Evolutionary conservation across 2,888 invertebrate species (phyloP), one percentile per base, ranked within the genome.

Genomic region (Apeira syringaria): DNA sequence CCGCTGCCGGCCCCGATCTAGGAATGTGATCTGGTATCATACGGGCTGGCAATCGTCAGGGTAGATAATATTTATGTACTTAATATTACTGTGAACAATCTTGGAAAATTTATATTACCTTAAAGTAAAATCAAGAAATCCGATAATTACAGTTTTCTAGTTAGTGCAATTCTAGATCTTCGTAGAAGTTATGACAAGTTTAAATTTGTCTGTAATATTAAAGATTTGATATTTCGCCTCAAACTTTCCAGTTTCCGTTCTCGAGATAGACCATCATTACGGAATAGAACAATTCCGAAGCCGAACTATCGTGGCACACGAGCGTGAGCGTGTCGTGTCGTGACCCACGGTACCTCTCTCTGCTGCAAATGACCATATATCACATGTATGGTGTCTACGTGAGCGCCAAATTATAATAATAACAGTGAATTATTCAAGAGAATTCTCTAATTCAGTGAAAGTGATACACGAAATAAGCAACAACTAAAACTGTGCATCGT

Each of bases 401-500:
- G 37, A 49, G 40, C 26, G 44, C 46, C 31, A 41, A 43, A 55
- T 55, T 55, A 55, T 43, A 32, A 43, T 50, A 55, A 55, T 55
- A 43, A 34, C 39, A 35, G 29, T 38, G 27, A 39, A 52, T 50
- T 50, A 53, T 48, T 40, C 25, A 36, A 53, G 40, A 36, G 17
- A 35, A 40, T 47, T 45, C 40, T 48, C 48, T 41, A 50, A 53
- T 44, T 11, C 32, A 50, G 56, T 53, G 56, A 56, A 56, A 56
- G 56, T 53, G 50, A 53, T 50, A 42, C 37, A 43, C 42, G 35
- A 42, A 37, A 24, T 8, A 45, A 43, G 32, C 42, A 49, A 43
- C 38, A 40, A 45, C 33, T 46, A 38, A 42, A 49, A 25, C 5
- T 15, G 29, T 50, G 45, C 47, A 29, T 45, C 47, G 41, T 44